A percentile compares a stretch with the other conserved stretches of the same genome.
Evolutionary conservation across 35 echinoderm and acorn worm species (phyloP).

Genomic region (Chiridota heheva): DNA sequence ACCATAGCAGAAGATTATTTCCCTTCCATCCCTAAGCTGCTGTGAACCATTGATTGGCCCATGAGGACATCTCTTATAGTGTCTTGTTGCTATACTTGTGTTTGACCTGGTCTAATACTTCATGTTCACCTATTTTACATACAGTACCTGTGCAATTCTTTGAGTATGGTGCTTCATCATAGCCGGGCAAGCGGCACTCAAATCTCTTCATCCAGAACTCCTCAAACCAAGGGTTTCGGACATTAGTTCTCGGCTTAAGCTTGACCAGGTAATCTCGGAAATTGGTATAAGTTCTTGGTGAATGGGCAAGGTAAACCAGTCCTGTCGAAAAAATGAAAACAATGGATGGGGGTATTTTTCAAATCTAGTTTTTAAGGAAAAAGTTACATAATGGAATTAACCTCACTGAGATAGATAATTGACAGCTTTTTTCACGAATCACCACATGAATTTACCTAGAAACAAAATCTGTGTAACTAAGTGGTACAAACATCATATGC

Average conservation of each 20-base stretch:
- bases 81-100: no score
- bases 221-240: neutral
- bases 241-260: neutral
- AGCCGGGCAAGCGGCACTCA: no score
- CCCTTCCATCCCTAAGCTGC: no score
- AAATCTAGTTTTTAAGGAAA: neutral
- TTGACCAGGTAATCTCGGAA: neutral
- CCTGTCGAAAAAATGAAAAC: neutral
- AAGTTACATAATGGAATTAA: neutral
- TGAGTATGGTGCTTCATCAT: no score
- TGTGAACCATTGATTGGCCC: no score
- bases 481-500: no score
- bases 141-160: no score
- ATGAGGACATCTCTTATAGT: no score
- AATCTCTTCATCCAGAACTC: neutral
- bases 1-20: no score
- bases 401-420: neutral
- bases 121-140: no score
- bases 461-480: no score
- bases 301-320: neutral
- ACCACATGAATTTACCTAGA: neutral
- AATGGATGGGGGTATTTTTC: neutral
- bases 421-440: neutral
- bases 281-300: neutral
- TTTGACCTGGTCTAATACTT: no score